Evolutionary conservation across 2,797 vertebrate species (phyloP), one percentile per base, ranked within the genome.

Genomic region (Lycodopsis pacificus): DNA sequence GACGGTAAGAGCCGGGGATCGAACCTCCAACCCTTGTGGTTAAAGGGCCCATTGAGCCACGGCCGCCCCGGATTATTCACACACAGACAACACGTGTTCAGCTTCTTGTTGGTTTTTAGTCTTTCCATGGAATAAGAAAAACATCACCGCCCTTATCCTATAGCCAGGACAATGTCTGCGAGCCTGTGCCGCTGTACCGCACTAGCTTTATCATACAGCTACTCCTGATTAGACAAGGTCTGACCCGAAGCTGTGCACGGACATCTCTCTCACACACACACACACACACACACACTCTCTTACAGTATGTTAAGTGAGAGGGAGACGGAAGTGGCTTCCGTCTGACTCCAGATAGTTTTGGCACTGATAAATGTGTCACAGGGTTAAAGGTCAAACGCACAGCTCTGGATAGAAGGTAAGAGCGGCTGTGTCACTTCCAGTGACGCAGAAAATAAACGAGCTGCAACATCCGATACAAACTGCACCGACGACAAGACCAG

Each of bases 191-290:
- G 85, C 82, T 78, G 64, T 59, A 53, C 72, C 76, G 65, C 27
- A 38, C 73, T 38, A n/a, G 42, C 76, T 76, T 86, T 91, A 92
- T 92, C 92, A 75, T 17, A 25, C 46, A 49, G 53, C 42, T 64
- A 30, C 86, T 79, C 62, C 75, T 80, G 90, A 93, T 93, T 91
- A 92, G 85, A 86, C 83, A 19, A 86, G 83, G 86, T 79, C 86
- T 86, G 91, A 87, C 81, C 78, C 51, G 38, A 54, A 85, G 83
- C 84, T 72, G 80, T 72, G 58, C 66, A 49, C 71, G 71, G 59
- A 79, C 74, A 54, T 69, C 84, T 67, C 38, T 3, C 38, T 7
- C 15, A 7, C 44, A 17, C 46, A 20, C 48, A 49, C 71, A 64
- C 65, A 71, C 80, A 49, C 48, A n/a, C 56, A 34, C 48, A 56